These are phyloP conservation scores for Nemotelus pantherinus DNA, from an alignment of 2,888 invertebrate species.

Conservation along the genomic window DNA sequence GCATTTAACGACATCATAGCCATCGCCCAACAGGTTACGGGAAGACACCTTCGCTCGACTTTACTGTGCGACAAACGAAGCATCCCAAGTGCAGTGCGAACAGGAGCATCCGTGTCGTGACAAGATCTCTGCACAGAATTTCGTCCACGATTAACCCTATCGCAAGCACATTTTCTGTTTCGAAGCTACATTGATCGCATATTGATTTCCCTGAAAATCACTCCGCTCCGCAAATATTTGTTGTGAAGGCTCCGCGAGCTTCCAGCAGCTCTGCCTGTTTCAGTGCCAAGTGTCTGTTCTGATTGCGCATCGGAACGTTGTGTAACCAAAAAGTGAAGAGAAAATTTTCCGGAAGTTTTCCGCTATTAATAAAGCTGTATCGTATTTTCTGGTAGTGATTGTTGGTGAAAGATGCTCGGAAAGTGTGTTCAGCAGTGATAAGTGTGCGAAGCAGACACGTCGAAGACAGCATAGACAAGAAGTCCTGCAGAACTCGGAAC, in stretches of 20 bases:
- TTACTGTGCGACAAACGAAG: too few relatives aligned
- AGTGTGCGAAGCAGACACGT: not conserved
- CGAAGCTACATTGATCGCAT: too few relatives aligned
- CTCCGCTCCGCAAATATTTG: too few relatives aligned
- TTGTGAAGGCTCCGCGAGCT: not conserved
- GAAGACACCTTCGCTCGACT: not conserved
- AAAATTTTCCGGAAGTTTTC: slow-evolving; percentile 29
- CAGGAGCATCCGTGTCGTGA: too few relatives aligned
- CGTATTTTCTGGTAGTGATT: not conserved
- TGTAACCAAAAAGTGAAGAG: slow-evolving; percentile 19
- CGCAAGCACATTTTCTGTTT: too few relatives aligned
- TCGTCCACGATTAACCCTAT: too few relatives aligned
- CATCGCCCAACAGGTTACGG: slow-evolving; percentile 14
- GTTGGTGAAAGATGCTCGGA: not conserved
- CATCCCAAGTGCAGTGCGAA: too few relatives aligned
- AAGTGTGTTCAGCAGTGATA: not conserved
- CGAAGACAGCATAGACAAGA: not conserved
- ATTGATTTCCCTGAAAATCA: too few relatives aligned
- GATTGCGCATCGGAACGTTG: slow-evolving; percentile 10
- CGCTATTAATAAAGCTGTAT: not conserved
- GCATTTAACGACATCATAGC: not conserved
- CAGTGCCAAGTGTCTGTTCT: not conserved
- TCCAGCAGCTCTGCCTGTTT: not conserved
- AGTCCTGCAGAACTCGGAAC: not conserved
- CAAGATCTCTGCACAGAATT: too few relatives aligned